These are phyloP conservation scores for Urocitellus parryii DNA, from an alignment of 2,113 vertebrate species.

Conservation along the genomic window DNA sequence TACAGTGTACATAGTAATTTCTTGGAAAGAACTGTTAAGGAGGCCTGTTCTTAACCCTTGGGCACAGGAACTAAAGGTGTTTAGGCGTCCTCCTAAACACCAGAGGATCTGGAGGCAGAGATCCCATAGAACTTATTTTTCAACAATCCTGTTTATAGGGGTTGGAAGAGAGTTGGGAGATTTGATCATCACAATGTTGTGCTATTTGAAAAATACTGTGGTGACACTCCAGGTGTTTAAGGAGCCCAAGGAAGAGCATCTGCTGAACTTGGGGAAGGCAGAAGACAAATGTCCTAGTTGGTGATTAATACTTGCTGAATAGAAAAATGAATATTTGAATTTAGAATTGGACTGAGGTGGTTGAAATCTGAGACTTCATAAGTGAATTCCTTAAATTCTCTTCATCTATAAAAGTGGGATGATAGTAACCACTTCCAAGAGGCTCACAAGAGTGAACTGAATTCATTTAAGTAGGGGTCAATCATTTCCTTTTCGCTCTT, in stretches of 20 bases:
- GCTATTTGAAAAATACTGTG: not conserved
- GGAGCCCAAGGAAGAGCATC: not conserved
- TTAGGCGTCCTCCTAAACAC: not conserved
- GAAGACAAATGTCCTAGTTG: not conserved
- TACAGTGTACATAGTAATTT: not conserved
- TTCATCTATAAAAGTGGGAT: not conserved
- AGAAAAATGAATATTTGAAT: not conserved
- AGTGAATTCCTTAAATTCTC: conserved; percentile 18
- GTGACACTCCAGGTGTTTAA: not conserved
- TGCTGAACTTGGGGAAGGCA: not conserved
- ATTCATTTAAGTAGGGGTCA: not conserved
- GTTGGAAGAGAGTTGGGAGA: not conserved
- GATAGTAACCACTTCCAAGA: not conserved
- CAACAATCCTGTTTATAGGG: not conserved
- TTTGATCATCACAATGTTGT: not conserved
- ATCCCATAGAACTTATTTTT: too few relatives aligned
- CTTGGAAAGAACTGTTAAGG: not conserved
- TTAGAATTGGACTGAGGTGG: not conserved
- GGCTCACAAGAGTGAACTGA: not conserved
- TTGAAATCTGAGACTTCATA: not conserved
- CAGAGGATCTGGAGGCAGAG: not conserved
- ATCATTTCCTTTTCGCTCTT: not conserved
- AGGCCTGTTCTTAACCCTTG: not conserved
- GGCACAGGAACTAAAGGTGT: not conserved
- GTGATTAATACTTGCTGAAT: not conserved